Conservation (phyloP, 2,888 invertebrate species). For the Rhamnusium bicolor region DNA sequence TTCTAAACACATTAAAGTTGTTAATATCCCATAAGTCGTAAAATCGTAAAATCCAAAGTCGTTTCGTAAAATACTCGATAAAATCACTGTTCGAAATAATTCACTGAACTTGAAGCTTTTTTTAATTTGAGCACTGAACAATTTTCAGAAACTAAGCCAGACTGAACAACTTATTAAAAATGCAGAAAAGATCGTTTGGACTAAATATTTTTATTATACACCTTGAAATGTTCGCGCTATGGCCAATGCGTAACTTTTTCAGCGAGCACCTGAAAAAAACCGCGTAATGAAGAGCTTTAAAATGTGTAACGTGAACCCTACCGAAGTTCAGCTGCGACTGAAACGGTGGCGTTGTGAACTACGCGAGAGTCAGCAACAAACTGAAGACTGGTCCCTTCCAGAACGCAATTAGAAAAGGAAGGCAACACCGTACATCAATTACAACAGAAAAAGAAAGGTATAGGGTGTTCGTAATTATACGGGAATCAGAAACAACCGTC, state of each 20-base stretch:
- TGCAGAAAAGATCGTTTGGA: not conserved
- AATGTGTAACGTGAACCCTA: constrained; percentile 53
- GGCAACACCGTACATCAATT: constrained; percentile 49
- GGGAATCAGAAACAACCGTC: constrained; percentile 70
- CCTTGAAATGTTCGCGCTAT: not conserved
- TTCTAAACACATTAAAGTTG: not conserved
- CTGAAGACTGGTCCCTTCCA: constrained; percentile 69
- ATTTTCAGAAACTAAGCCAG: not conserved
- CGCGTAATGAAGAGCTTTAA: constrained; percentile 29
- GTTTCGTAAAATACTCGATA: constrained; percentile 15
- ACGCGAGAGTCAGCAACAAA: constrained; percentile 66
- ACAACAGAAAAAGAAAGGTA: constrained; percentile 58
- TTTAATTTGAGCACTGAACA: constrained; percentile 9
- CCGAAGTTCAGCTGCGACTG: constrained; percentile 57
- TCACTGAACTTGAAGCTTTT: constrained; percentile 19
- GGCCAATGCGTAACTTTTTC: constrained; percentile 21
- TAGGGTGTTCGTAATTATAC: constrained; percentile 67
- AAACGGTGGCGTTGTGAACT: constrained; percentile 62
- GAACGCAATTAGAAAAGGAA: constrained; percentile 62
- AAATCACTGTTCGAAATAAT: constrained; percentile 17
- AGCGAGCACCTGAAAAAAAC: constrained; percentile 36
- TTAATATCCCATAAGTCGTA: not conserved
- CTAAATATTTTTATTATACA: not conserved
- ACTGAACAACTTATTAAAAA: not conserved
- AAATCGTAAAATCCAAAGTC: constrained; percentile 1